phyloP scores from a whole-genome alignment of 2,113 vertebrate species.

The Anarhynchus alexandrinus region DNA sequence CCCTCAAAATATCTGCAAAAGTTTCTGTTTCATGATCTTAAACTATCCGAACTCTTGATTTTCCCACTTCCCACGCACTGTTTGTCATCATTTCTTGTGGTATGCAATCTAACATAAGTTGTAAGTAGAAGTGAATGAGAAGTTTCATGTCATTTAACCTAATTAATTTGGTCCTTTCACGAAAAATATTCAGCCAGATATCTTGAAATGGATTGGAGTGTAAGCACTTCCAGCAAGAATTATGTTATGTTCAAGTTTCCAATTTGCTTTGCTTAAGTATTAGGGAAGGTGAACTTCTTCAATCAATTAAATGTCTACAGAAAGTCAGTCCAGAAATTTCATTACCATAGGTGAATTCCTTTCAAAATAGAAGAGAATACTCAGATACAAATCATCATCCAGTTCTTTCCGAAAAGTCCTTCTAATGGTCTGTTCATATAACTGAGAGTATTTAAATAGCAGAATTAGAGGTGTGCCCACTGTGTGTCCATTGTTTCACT shows the following conservation, averaged over 20 bases:
- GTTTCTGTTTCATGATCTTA: background rate
- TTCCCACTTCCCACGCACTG: background rate
- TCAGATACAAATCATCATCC: background rate
- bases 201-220: background rate
- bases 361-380: background rate
- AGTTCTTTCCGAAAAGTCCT: background rate
- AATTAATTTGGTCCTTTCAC: background rate
- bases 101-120: background rate
- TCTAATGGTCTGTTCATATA: background rate
- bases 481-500: background rate
- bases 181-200: background rate
- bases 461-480: background rate
- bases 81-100: background rate
- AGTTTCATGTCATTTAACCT: slow-evolving; percentile 4
- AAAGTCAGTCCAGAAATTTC: background rate
- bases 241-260: background rate
- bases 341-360: background rate
- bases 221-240: background rate
- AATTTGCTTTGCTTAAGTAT: background rate
- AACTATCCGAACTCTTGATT: slow-evolving; percentile 5
- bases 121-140: background rate
- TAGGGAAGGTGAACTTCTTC: background rate
- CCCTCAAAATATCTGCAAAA: background rate
- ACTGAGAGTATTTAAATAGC: background rate
- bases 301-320: background rate